Conservation (phyloP, 2,113 vertebrate species). For the Sapayoa aenigma region DNA sequence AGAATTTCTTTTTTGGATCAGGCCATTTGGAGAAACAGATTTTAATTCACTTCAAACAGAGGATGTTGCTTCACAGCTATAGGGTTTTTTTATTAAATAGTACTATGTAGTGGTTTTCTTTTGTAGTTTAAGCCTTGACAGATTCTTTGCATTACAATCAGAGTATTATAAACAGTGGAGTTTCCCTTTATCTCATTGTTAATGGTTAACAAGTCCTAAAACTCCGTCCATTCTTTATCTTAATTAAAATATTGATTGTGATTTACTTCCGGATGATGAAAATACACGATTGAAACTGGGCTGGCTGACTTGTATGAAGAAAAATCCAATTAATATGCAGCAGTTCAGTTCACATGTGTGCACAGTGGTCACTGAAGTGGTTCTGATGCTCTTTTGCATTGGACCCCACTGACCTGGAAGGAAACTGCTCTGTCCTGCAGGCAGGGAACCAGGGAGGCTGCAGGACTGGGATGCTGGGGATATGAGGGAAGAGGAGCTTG, state of each 20-base stretch:
- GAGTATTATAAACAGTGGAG: not conserved
- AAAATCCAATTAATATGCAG: not conserved
- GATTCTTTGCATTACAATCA: not conserved
- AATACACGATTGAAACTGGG: not conserved
- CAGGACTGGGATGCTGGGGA: not conserved
- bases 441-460: not conserved
- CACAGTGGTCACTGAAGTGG: not conserved
- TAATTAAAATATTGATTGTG: constrained; percentile 27
- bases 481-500: not conserved
- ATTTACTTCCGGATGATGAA: constrained; percentile 27
- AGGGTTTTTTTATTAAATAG: not conserved
- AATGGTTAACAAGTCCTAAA: not conserved
- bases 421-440: not conserved
- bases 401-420: not conserved
- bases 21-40: not conserved
- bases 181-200: not conserved
- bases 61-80: not conserved
- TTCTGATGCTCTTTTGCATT: not conserved
- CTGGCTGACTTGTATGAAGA: not conserved
- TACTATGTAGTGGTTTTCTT: not conserved
- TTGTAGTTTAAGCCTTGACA: not conserved
- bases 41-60: not conserved
- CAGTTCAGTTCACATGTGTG: rapidly evolving
- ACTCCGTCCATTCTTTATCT: not conserved
- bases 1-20: not conserved